Evolutionary conservation across 2,113 vertebrate genomes (phyloP).

Genomic region (Artemisiospiza belli): DNA sequence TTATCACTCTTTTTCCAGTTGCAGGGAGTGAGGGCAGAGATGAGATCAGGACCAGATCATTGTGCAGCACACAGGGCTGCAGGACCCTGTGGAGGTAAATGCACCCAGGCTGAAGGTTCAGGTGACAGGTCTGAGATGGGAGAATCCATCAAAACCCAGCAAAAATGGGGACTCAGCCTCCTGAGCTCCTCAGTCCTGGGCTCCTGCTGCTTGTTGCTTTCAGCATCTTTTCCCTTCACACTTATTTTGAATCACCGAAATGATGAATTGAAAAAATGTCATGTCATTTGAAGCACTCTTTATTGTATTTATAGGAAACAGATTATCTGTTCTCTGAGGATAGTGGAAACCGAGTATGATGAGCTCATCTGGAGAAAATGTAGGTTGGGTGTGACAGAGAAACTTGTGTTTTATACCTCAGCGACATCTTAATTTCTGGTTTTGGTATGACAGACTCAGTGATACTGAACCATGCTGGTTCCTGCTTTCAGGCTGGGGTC

Average conservation of each 20-base stretch:
- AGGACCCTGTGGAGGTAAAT: background rate
- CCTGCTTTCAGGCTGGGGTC: background rate
- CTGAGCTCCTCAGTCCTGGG: background rate
- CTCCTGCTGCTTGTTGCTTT: background rate
- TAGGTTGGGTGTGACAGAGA: slow-evolving; percentile 23
- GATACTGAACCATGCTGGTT: background rate
- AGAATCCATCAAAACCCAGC: background rate
- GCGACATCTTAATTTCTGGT: background rate
- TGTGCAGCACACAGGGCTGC: background rate
- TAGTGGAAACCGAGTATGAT: background rate
- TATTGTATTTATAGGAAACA: background rate
- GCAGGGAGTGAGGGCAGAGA: background rate
- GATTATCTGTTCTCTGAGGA: slow-evolving; percentile 16
- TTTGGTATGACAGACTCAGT: background rate
- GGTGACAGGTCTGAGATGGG: background rate
- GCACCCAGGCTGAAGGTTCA: background rate
- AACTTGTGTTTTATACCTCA: background rate
- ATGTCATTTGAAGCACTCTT: background rate
- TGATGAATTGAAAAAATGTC: background rate
- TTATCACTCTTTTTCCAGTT: background rate
- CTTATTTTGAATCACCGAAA: background rate
- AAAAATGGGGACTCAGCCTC: background rate
- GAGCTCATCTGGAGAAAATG: slow-evolving; percentile 47
- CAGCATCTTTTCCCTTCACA: background rate
- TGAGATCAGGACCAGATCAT: background rate